A percentile compares a stretch with the other conserved stretches of the same genome.
phyloP scores from a whole-genome alignment of 2,888 invertebrate species.

The Tinea pellionella region DNA sequence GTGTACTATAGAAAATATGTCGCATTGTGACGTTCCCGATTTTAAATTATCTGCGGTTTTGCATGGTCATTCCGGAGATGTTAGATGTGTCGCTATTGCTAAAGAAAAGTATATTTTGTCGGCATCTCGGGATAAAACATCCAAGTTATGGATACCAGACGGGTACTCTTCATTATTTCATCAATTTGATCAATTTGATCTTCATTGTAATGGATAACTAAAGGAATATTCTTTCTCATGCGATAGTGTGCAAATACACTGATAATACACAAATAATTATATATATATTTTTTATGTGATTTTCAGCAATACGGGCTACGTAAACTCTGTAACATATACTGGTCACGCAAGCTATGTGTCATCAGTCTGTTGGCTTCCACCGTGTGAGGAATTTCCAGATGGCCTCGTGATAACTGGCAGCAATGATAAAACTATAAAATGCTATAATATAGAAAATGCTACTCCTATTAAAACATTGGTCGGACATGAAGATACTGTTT shows the following conservation, averaged over 20 bases:
- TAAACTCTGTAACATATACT: conserved; percentile 74
- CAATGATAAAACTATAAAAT: conserved; percentile 86
- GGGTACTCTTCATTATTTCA: conserved; percentile 62
- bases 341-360: conserved; percentile 91
- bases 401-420: conserved; percentile 90
- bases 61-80: conserved; percentile 86
- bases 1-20: background rate
- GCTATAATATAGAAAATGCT: conserved; percentile 79
- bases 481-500: conserved; percentile 83
- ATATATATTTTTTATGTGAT: too few species aligned
- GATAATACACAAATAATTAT: too few species aligned
- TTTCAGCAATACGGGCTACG: conserved; percentile 70
- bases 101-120: conserved; percentile 82
- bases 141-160: conserved; percentile 86
- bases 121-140: conserved; percentile 89
- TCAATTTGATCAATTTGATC: too few species aligned
- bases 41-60: conserved; percentile 86
- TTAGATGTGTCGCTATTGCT: conserved; percentile 77
- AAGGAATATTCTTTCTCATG: too few species aligned
- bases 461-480: conserved; percentile 76
- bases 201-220: too few species aligned
- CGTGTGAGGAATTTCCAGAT: conserved; percentile 75
- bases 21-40: conserved; percentile 38
- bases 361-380: conserved; percentile 81
- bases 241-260: too few species aligned